These are phyloP conservation scores for Mythimna ferrago DNA, from an alignment of 2,888 invertebrate genomes.

Conservation along the genomic window DNA sequence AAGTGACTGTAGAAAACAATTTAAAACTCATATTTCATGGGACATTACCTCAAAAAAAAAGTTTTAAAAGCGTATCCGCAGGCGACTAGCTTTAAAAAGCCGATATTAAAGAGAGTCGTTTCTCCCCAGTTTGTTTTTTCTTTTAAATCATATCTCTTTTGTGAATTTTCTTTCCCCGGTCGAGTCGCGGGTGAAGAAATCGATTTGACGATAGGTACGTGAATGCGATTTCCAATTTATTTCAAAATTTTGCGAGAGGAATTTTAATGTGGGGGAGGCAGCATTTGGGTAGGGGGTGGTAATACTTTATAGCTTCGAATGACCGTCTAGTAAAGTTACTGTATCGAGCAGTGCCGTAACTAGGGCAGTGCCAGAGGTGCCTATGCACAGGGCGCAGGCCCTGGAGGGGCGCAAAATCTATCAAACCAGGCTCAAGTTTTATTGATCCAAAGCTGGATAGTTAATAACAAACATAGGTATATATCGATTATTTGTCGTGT, in stretches of 20 bases:
- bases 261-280: slow-evolving; percentile 74
- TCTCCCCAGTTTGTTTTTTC: slow-evolving; percentile 68
- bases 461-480: too few relatives aligned
- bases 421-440: too few relatives aligned
- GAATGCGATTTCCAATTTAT: slow-evolving; percentile 81
- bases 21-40: slow-evolving; percentile 62
- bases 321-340: slow-evolving; percentile 70
- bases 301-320: slow-evolving; percentile 67
- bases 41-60: slow-evolving; percentile 66
- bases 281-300: slow-evolving; percentile 52
- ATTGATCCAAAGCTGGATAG: too few relatives aligned
- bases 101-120: slow-evolving; percentile 69
- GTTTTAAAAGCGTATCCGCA: slow-evolving; percentile 65
- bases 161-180: slow-evolving; percentile 71
- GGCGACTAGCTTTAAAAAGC: slow-evolving; percentile 70
- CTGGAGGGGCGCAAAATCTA: too few relatives aligned
- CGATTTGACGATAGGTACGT: slow-evolving; percentile 79
- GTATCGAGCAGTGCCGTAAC: slow-evolving; percentile 37
- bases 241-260: slow-evolving; percentile 78
- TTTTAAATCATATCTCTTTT: slow-evolving; percentile 74
- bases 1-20: slow-evolving; percentile 46
- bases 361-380: too few relatives aligned
- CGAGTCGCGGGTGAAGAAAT: slow-evolving; percentile 77
- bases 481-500: too few relatives aligned
- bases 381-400: too few relatives aligned